These are phyloP conservation scores for Bilobella aurantiaca DNA, from an alignment of 1,140 invertebrate genomes.

Conservation along the genomic window DNA sequence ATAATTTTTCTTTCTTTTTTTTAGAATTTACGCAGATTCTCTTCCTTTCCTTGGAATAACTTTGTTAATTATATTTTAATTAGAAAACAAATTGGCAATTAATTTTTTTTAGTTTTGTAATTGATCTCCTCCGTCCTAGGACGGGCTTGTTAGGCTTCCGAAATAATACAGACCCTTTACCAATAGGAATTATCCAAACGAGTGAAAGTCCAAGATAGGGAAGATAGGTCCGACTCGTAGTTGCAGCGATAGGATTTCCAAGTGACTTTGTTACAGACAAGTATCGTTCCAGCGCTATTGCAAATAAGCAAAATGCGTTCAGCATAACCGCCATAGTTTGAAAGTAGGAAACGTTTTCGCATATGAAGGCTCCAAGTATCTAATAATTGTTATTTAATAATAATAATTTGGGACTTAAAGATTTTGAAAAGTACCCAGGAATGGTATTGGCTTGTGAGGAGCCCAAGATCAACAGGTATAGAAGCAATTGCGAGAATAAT, in stretches of 20 bases:
- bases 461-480: conserved; percentile 13
- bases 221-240: no score
- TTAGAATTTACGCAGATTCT: no score
- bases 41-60: no score
- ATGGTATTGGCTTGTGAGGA: conserved; percentile 15
- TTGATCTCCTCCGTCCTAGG: no score
- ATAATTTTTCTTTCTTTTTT: no score
- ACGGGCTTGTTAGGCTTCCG: no score
- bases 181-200: conserved; percentile 19
- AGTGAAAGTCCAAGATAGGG: neutral
- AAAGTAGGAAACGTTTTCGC: conserved; percentile 9
- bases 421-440: conserved; percentile 16
- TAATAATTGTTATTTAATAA: conserved; percentile 2
- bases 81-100: no score
- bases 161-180: conserved; percentile 6
- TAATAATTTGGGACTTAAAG: neutral
- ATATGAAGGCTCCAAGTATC: conserved; percentile 22
- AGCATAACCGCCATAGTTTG: conserved; percentile 17
- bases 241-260: neutral
- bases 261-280: conserved; percentile 14
- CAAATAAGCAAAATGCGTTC: conserved; percentile 26
- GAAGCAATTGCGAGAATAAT: conserved; percentile 13
- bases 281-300: conserved; percentile 27
- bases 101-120: no score
- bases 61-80: no score